Percentiles rank a stretch among this genome's conserved stretches.
Evolutionary conservation across 2,113 vertebrate genomes (phyloP).

Genomic region (Poeciliopsis turrubarensis): DNA sequence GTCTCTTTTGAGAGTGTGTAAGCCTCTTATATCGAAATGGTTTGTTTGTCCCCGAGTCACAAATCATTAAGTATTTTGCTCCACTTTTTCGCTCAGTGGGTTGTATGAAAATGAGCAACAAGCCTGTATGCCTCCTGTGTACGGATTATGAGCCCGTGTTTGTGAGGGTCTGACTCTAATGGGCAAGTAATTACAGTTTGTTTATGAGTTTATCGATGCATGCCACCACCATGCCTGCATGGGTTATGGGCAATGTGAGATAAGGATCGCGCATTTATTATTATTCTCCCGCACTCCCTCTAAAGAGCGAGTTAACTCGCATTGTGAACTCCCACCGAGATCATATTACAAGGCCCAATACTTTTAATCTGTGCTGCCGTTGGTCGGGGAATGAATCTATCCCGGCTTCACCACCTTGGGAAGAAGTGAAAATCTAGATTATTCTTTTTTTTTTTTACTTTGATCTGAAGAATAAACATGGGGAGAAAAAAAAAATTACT

Average conservation of each 20-base stretch:
- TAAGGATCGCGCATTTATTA: slow-evolving; percentile 71
- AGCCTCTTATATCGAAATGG: slow-evolving; percentile 76
- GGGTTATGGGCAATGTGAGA: slow-evolving; percentile 73
- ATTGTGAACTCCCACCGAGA: slow-evolving; percentile 74
- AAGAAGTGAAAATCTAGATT: slow-evolving; percentile 37
- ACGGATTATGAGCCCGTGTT: slow-evolving; percentile 76
- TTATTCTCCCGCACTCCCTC: slow-evolving; percentile 31
- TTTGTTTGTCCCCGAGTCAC: slow-evolving; percentile 73
- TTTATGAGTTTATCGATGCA: slow-evolving; percentile 80
- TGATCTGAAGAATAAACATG: slow-evolving; percentile 55
- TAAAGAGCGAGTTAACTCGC: slow-evolving; percentile 58
- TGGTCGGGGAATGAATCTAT: slow-evolving; percentile 58
- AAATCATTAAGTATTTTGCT: slow-evolving; percentile 78
- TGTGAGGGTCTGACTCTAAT: slow-evolving; percentile 76
- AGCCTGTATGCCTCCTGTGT: slow-evolving; percentile 74
- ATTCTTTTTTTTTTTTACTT: slow-evolving; percentile 37
- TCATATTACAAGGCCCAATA: slow-evolving; percentile 69
- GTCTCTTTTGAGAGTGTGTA: slow-evolving; percentile 69
- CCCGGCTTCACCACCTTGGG: slow-evolving; percentile 66
- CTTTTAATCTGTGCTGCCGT: slow-evolving; percentile 67
- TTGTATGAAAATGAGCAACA: slow-evolving; percentile 71
- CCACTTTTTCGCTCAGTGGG: slow-evolving; percentile 69
- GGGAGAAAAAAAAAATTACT: slow-evolving; percentile 40
- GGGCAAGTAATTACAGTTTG: slow-evolving; percentile 80
- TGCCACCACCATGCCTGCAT: slow-evolving; percentile 70